These are phyloP conservation scores for Dryobotodes eremita DNA, from an alignment of 2,888 invertebrate species.

Conservation along the genomic window DNA sequence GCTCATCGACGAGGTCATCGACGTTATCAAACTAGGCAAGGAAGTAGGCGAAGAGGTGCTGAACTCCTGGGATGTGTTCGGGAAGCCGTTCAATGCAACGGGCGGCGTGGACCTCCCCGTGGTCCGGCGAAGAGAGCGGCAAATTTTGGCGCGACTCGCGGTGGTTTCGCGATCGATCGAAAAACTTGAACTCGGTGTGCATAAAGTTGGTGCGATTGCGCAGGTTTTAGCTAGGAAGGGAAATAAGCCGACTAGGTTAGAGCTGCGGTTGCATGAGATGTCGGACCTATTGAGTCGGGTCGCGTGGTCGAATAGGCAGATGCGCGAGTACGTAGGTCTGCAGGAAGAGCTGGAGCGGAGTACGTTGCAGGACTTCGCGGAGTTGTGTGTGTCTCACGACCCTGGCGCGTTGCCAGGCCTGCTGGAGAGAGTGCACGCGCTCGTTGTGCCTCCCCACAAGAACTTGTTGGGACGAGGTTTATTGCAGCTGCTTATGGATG, in stretches of 20 bases:
- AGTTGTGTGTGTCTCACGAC: slow-evolving; percentile 93
- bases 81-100: slow-evolving; percentile 88
- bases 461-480: slow-evolving; percentile 87
- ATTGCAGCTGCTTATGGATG: slow-evolving; percentile 80
- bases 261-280: slow-evolving; percentile 92
- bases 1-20: slow-evolving; percentile 91
- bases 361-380: slow-evolving; percentile 94
- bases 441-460: slow-evolving; percentile 89
- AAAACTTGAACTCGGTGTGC: slow-evolving; percentile 78
- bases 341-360: slow-evolving; percentile 90
- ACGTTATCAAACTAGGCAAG: slow-evolving; percentile 91
- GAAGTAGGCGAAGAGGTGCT: slow-evolving; percentile 91
- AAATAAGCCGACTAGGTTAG: slow-evolving; percentile 86
- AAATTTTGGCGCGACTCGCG: slow-evolving; percentile 89
- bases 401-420: slow-evolving; percentile 92
- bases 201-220: slow-evolving; percentile 77
- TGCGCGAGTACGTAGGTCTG: slow-evolving; percentile 90
- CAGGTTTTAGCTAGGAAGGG: slow-evolving; percentile 83
- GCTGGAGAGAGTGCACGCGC: slow-evolving; percentile 92
- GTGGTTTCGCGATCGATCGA: slow-evolving; percentile 80
- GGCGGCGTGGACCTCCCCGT: slow-evolving; percentile 91
- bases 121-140: slow-evolving; percentile 91
- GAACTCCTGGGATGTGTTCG: slow-evolving; percentile 92
- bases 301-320: slow-evolving; percentile 90
- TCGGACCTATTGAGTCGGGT: slow-evolving; percentile 91